Percentiles rank a stretch among this genome's conserved stretches.
Evolutionary conservation across 2,888 invertebrate species (phyloP).

Genomic region (Plutella xylostella): DNA sequence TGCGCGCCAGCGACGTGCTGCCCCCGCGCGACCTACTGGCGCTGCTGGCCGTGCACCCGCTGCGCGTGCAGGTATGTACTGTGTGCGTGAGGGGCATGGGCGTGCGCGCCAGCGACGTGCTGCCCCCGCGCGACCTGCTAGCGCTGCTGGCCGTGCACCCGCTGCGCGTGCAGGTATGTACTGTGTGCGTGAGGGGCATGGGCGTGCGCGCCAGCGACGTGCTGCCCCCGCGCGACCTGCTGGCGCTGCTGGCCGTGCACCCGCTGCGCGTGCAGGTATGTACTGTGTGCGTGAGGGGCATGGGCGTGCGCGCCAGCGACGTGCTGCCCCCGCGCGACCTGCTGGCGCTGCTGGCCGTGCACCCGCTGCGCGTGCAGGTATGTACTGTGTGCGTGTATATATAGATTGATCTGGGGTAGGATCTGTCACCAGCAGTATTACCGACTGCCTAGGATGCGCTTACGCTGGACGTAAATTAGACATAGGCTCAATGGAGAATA

Average conservation of each 20-base stretch:
- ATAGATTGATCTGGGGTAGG: too few species aligned
- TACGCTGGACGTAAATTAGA: too few species aligned
- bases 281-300: constrained; percentile 69
- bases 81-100: constrained; percentile 74
- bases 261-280: constrained; percentile 92
- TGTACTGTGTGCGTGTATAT: too few species aligned
- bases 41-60: constrained; percentile 89
- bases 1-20: constrained; percentile 81
- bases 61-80: constrained; percentile 88
- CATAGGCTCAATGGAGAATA: too few species aligned
- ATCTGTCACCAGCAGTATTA: too few species aligned
- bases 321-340: constrained; percentile 17
- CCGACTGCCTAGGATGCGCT: too few species aligned
- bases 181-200: constrained; percentile 69
- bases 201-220: constrained; percentile 72
- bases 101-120: constrained; percentile 79
- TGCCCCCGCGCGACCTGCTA: constrained; percentile 83
- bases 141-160: constrained; percentile 92
- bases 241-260: constrained; percentile 67
- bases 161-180: constrained; percentile 88
- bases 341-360: constrained; percentile 51
- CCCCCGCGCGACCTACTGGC: constrained; percentile 84
- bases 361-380: constrained; percentile 93
- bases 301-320: constrained; percentile 76
- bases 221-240: constrained; percentile 17